Percentiles rank a stretch among this genome's conserved stretches.
phyloP scores from a whole-genome alignment of 2,888 invertebrate genomes.

The Arrhopalites spinosus region DNA sequence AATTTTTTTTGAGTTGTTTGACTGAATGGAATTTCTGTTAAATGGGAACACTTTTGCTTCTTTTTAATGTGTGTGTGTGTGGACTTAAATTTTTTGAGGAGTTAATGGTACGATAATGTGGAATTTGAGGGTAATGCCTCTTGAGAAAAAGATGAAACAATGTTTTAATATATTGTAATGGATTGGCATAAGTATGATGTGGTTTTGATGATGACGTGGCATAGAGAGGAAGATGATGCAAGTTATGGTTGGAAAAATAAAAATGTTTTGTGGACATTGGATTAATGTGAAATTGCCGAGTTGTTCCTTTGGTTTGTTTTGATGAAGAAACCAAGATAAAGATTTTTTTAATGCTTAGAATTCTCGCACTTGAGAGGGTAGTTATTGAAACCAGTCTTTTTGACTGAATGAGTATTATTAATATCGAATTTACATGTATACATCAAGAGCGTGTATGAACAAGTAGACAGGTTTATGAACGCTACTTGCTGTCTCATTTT shows the following conservation, averaged over 20 bases:
- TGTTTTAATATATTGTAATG: background rate
- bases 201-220: background rate
- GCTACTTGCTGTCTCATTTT: constrained; percentile 11
- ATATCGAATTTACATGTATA: constrained; percentile 17
- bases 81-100: background rate
- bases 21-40: background rate
- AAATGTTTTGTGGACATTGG: constrained; percentile 10
- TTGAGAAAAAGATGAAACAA: background rate
- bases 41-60: background rate
- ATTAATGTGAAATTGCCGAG: constrained; percentile 16
- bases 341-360: no score
- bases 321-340: constrained; percentile 2
- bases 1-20: background rate
- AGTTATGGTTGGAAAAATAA: background rate
- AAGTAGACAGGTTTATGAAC: constrained; percentile 28
- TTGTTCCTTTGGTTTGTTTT: background rate
- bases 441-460: constrained; percentile 7
- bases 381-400: constrained; percentile 15
- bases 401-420: constrained; percentile 30
- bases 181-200: background rate
- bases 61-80: background rate
- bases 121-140: no score
- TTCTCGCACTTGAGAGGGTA: background rate
- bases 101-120: no score
- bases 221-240: background rate